Percentiles rank a stretch among this genome's conserved stretches.
Conservation (phyloP, 1,140 invertebrate genomes). For the Drosophila ananassae region DNA sequence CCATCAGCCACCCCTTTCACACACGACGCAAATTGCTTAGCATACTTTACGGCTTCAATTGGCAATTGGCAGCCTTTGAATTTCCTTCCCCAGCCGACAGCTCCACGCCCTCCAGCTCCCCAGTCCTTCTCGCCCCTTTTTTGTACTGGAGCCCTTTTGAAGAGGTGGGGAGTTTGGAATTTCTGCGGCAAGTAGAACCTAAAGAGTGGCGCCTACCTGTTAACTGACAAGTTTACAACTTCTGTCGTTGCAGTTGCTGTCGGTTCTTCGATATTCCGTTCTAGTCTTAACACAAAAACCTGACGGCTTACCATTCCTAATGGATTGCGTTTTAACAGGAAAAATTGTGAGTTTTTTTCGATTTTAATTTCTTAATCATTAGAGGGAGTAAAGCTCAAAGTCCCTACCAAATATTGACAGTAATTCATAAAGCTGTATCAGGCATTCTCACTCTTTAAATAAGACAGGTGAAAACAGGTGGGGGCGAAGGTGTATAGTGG, state of each 20-base stretch:
- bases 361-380: neutral
- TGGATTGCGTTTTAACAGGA: neutral
- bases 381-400: no score
- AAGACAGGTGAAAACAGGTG: conserved; percentile 1
- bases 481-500: neutral
- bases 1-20: conserved; percentile 1
- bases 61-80: conserved; percentile 81
- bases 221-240: conserved; percentile 77
- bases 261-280: conserved; percentile 25
- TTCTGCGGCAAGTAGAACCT: neutral
- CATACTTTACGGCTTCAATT: conserved; percentile 81
- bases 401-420: neutral
- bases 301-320: neutral
- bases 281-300: neutral
- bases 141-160: neutral
- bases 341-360: neutral
- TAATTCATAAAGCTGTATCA: neutral
- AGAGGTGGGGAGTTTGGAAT: neutral
- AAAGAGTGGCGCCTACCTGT: conserved; percentile 66
- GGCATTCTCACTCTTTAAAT: neutral
- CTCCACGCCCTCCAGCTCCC: conserved; percentile 4
- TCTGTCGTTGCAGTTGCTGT: conserved; percentile 38
- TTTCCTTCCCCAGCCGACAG: conserved; percentile 40
- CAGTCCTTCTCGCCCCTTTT: conserved; percentile 15
- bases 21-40: conserved; percentile 73